phyloP scores from a whole-genome alignment of 2,113 vertebrate species.

The Bos taurus region DNA sequence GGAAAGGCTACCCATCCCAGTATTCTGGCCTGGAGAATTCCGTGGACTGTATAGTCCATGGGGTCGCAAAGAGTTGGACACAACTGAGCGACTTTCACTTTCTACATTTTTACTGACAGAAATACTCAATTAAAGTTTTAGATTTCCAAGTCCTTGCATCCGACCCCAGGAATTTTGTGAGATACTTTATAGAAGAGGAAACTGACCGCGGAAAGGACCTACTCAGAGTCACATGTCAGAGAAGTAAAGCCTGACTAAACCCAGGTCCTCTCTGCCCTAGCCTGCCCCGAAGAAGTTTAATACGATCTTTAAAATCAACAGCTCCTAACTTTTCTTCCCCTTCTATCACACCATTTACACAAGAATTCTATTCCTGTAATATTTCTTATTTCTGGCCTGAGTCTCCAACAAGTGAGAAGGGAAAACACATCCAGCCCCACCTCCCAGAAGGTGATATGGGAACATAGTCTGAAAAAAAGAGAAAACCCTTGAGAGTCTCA shows the following conservation, averaged over 20 bases:
- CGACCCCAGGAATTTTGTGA: neutral
- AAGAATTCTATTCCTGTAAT: neutral
- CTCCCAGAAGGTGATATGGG: neutral
- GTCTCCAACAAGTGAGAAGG: neutral
- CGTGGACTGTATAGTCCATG: neutral
- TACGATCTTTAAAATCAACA: neutral
- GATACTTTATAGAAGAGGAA: neutral
- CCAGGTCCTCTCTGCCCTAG: neutral
- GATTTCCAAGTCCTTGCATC: neutral
- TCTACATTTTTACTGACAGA: neutral
- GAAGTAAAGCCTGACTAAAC: neutral
- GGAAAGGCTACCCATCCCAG: neutral
- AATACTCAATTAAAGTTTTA: neutral
- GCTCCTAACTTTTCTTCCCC: neutral
- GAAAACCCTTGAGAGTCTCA: neutral
- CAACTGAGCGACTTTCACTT: neutral
- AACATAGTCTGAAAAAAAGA: neutral
- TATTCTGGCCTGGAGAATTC: neutral
- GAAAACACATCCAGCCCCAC: neutral
- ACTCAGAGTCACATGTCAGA: neutral
- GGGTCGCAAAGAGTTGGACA: neutral
- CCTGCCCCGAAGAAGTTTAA: neutral
- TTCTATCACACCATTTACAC: neutral
- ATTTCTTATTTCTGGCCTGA: neutral
- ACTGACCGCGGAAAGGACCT: neutral